Conservation (phyloP, 2,888 invertebrate genomes). For the Mongoloraphidia duomilia region DNA sequence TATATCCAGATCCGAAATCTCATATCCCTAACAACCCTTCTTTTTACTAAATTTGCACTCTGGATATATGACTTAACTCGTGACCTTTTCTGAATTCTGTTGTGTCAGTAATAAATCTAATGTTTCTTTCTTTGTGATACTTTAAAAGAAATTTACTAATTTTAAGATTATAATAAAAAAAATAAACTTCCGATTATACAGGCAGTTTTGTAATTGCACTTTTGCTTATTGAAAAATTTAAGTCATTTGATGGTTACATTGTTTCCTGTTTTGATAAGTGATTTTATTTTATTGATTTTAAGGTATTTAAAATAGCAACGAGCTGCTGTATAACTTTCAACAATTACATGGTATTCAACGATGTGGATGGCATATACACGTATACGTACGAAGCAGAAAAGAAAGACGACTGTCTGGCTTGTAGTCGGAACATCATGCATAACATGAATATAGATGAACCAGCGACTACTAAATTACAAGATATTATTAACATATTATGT, state of each 20-base stretch:
- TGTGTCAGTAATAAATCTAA: no score
- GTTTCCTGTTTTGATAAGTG: no score
- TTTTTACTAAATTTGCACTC: no score
- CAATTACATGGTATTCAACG: slow-evolving; percentile 95
- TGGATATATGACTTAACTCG: no score
- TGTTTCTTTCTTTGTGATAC: no score
- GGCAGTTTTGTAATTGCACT: background rate
- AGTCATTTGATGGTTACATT: background rate
- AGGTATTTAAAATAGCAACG: slow-evolving; percentile 90
- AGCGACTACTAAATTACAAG: slow-evolving; percentile 55
- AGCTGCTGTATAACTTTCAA: slow-evolving; percentile 80
- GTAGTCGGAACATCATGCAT: slow-evolving; percentile 53
- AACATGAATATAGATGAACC: slow-evolving; percentile 46
- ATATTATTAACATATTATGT: slow-evolving; percentile 66
- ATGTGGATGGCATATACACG: slow-evolving; percentile 89
- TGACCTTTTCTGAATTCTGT: no score
- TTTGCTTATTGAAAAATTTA: background rate
- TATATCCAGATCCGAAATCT: no score
- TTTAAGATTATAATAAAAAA: no score
- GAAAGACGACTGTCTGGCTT: slow-evolving; percentile 75
- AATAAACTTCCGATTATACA: no score
- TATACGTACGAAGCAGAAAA: slow-evolving; percentile 89
- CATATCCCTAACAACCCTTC: no score
- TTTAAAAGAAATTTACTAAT: no score
- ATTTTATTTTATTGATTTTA: slow-evolving; percentile 11